Evolutionary conservation across 2,797 vertebrate genomes (phyloP).

Genomic region (Mormyrus proboscirostris): DNA sequence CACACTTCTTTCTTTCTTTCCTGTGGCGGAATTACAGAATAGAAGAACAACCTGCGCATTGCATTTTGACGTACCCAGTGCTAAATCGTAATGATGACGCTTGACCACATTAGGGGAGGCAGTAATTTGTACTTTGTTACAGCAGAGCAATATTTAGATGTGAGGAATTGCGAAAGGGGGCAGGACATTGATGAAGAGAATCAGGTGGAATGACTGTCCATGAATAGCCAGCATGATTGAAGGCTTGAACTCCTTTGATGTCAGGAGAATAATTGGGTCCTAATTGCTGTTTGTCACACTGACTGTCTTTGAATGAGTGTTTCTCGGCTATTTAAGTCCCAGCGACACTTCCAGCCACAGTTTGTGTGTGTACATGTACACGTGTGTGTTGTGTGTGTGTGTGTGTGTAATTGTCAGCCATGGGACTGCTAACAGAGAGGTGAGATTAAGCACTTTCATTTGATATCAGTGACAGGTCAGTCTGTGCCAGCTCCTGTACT

Average conservation of each 20-base stretch:
- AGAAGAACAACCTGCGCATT: background rate
- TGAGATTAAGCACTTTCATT: constrained; percentile 10
- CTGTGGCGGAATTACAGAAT: background rate
- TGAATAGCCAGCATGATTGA: constrained; percentile 16
- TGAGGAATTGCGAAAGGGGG: background rate
- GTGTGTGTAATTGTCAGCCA: constrained; percentile 12
- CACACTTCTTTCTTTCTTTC: background rate
- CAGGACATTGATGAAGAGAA: background rate
- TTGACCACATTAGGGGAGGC: background rate
- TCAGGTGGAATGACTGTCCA: constrained; percentile 5
- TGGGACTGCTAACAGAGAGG: background rate
- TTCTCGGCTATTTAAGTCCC: constrained; percentile 11
- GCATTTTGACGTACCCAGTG: background rate
- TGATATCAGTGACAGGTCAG: background rate
- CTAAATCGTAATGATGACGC: background rate
- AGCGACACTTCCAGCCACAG: background rate
- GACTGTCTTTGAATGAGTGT: constrained; percentile 18
- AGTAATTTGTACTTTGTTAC: background rate
- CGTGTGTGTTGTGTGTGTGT: background rate
- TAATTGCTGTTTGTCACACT: constrained; percentile 22
- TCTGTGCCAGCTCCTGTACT: background rate
- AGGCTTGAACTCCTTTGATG: constrained; percentile 19
- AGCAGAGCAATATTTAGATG: background rate
- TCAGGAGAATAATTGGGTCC: constrained; percentile 9
- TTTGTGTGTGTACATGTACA: background rate